Conservation (phyloP, 2,888 invertebrate genomes). For the Yponomeuta plumbellus region DNA sequence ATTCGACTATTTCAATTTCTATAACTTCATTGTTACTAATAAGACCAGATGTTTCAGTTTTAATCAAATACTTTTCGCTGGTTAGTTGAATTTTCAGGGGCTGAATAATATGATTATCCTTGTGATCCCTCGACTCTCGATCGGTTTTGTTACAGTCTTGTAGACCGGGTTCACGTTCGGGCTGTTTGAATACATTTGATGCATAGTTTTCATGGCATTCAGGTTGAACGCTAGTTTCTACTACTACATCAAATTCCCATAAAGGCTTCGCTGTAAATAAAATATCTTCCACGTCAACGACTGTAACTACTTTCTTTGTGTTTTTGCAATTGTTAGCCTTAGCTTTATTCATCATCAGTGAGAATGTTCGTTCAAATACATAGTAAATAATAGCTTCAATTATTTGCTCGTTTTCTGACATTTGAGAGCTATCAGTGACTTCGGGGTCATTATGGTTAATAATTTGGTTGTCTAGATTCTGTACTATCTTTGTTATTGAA, state of each 20-base stretch:
- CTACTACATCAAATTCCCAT: slow-evolving; percentile 29
- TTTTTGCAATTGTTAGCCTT: slow-evolving; percentile 29
- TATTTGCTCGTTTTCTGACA: slow-evolving; percentile 36
- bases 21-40: background rate
- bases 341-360: slow-evolving; percentile 34
- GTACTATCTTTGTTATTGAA: slow-evolving; percentile 54
- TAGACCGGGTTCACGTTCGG: background rate
- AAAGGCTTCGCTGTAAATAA: slow-evolving; percentile 45
- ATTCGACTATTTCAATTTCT: background rate
- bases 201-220: background rate
- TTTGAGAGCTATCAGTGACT: slow-evolving; percentile 37
- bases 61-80: background rate
- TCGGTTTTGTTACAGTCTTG: background rate
- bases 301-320: slow-evolving; percentile 48
- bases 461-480: slow-evolving; percentile 42
- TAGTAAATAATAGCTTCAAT: slow-evolving; percentile 57
- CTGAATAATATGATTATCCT: background rate
- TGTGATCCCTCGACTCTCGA: background rate
- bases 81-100: background rate
- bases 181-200: background rate
- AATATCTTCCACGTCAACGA: slow-evolving; percentile 61
- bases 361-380: slow-evolving; percentile 49
- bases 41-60: background rate
- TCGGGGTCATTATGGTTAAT: slow-evolving; percentile 41
- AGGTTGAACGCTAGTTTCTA: background rate